Evolutionary conservation across 1,140 invertebrate species (phyloP).

Genomic region (Alviniconcha marisindica): DNA sequence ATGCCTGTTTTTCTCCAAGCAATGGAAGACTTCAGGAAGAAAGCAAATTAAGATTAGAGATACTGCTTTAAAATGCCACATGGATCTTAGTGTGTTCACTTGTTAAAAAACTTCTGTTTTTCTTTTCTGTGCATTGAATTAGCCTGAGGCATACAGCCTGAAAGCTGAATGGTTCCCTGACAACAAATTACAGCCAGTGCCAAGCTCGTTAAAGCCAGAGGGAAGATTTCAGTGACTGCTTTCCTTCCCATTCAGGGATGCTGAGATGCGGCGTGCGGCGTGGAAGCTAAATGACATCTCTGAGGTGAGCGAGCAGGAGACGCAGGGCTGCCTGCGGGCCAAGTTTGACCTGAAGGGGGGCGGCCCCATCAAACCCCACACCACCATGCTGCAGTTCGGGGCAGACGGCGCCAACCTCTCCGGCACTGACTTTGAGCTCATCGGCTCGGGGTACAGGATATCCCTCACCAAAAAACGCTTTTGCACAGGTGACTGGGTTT

Average conservation of each 20-base stretch:
- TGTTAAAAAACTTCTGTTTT: too few relatives aligned
- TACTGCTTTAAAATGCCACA: too few relatives aligned
- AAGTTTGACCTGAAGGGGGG: conserved; percentile 87
- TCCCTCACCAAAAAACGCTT: conserved; percentile 96
- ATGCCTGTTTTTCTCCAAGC: too few relatives aligned
- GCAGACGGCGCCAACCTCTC: conserved; percentile 96
- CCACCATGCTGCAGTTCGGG: conserved; percentile 94
- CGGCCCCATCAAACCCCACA: conserved; percentile 88
- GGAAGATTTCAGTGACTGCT: too few relatives aligned
- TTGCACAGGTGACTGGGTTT: conserved; percentile 94
- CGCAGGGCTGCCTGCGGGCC: conserved; percentile 92
- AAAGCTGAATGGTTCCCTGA: too few relatives aligned
- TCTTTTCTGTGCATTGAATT: too few relatives aligned
- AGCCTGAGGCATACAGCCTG: too few relatives aligned
- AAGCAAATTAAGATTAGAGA: too few relatives aligned
- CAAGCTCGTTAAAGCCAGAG: too few relatives aligned
- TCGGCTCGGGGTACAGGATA: conserved; percentile 91
- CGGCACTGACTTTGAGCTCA: conserved; percentile 93
- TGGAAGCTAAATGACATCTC: conserved; percentile 97
- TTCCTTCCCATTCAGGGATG: conserved; percentile 80
- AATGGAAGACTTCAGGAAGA: too few relatives aligned
- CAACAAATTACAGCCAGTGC: too few relatives aligned
- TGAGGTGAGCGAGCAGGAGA: conserved; percentile 89
- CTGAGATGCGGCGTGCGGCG: conserved; percentile 87
- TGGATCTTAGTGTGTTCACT: too few relatives aligned